Base-by-base conservation (phyloP, 2,888 invertebrate species). In the Leptopilina syphax region DNA sequence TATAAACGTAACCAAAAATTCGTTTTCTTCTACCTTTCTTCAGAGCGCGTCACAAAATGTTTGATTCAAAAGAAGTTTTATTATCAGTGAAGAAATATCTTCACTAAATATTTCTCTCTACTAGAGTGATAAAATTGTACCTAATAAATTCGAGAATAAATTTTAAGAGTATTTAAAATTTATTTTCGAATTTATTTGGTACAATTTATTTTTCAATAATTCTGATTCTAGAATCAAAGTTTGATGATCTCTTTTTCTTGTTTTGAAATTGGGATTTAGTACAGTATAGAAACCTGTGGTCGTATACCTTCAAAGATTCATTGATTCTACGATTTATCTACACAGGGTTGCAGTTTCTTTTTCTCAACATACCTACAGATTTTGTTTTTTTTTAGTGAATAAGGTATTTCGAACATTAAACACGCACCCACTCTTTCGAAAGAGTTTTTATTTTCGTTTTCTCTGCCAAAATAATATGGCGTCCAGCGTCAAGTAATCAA, bases 401-500 rank as follows among this genome's bases (percentile, higher is more conserved):
- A 54, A 73, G 13, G 70, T 57, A 73, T 60, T 34, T 73, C 57
- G 73, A 34, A 54, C 54, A n/a, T 50, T 50, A 57, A 54, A 57
- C 73, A 73, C 27, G 54, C 34, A 9, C 73, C 73, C 34, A 73
- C 57, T 73, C 34, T 73, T 73, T 73, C 3, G 34, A 34, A 34
- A 34, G n/a, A 57, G n/a, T 9, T 57, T 73, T 57, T 18, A 13
- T n/a, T 10, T 34, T 57, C 27, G n/a, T n/a, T 54, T 73, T 57
- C 57, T 57, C 34, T 60, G 83, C 82, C 81, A 82, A 50, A 50
- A 50, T 34, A 34, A 76, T 78, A 80, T 81, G 84, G 84, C 84
- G 84, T 82, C 84, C 83, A 80, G 84, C 83, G 83, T 73, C 73
- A 73, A 57, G 27, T 70, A 70, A 70, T 24, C 47, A 73, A 57